These are phyloP conservation scores for Stichodactyla helianthus DNA, from an alignment of 64 coral and sea anemone species.

Conservation along the genomic window DNA sequence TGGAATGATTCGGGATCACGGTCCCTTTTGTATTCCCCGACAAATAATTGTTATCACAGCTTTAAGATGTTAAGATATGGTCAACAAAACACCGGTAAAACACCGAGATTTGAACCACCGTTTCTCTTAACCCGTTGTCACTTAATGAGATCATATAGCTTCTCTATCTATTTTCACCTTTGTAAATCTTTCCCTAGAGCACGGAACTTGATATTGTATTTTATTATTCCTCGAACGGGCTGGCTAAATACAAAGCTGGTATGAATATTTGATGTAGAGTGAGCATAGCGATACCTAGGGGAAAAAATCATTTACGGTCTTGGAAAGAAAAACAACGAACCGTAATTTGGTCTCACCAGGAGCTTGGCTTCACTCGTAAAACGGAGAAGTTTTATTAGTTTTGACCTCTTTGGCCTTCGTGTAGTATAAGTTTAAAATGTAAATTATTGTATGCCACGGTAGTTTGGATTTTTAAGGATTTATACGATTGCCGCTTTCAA, in stretches of 20 bases:
- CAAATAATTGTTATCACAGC: neutral
- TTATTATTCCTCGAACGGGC: constrained; percentile 5
- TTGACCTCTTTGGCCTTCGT: neutral
- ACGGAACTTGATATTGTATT: neutral
- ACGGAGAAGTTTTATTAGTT: neutral
- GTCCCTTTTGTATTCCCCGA: neutral
- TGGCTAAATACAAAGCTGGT: neutral
- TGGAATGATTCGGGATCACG: neutral
- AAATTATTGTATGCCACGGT: neutral
- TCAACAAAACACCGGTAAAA: neutral
- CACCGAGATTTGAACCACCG: neutral
- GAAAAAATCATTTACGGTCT: neutral
- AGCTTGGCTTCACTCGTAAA: neutral
- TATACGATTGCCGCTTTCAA: neutral
- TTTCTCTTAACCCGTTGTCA: too few relatives aligned
- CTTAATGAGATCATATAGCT: neutral
- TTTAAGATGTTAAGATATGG: neutral
- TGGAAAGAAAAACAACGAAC: neutral
- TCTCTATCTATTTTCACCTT: neutral
- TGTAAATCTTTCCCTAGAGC: too few relatives aligned
- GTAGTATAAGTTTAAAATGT: neutral
- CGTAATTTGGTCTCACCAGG: neutral
- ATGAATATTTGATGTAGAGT: constrained; percentile 7
- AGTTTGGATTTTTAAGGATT: neutral
- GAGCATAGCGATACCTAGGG: neutral